These are phyloP conservation scores for Aspidiotus destructor DNA, from an alignment of 2,888 invertebrate species.

Conservation along the genomic window DNA sequence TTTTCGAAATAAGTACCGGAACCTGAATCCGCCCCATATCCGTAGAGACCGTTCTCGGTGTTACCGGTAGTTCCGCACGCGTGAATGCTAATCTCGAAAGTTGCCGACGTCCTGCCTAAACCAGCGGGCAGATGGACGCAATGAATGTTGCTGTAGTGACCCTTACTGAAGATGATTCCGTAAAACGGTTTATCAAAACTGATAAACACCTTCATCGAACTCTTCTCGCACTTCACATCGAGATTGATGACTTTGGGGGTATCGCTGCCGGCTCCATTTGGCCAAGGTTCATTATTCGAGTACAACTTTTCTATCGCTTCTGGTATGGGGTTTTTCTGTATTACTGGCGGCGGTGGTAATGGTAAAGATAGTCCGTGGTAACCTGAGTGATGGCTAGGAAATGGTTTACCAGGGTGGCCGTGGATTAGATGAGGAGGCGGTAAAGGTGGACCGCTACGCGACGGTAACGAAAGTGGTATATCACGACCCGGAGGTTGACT, in stretches of 20 bases:
- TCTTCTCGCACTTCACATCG: conserved; percentile 90
- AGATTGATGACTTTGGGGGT: conserved; percentile 88
- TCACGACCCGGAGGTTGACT: conserved; percentile 30
- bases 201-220: conserved; percentile 85
- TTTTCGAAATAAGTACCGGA: conserved; percentile 90
- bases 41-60: conserved; percentile 78
- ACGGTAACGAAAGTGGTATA: conserved; percentile 31
- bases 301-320: conserved; percentile 50
- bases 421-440: conserved; percentile 30
- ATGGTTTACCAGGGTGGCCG: conserved; percentile 33
- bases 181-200: conserved; percentile 90
- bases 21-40: conserved; percentile 76
- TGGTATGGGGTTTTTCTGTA: conserved; percentile 43
- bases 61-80: conserved; percentile 87
- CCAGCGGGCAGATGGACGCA: conserved; percentile 86
- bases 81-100: conserved; percentile 83
- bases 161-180: conserved; percentile 91
- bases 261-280: conserved; percentile 61
- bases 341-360: conserved; percentile 48
- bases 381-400: conserved; percentile 37
- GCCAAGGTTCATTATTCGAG: conserved; percentile 60
- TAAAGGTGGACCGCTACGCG: conserved; percentile 35
- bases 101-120: conserved; percentile 71
- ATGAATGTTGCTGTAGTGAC: conserved; percentile 84
- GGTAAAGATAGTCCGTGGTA: conserved; percentile 32